Evolutionary conservation across 2,888 invertebrate species (phyloP), one percentile per base, ranked within the genome.

Genomic region (Melinaea marsaeus): DNA sequence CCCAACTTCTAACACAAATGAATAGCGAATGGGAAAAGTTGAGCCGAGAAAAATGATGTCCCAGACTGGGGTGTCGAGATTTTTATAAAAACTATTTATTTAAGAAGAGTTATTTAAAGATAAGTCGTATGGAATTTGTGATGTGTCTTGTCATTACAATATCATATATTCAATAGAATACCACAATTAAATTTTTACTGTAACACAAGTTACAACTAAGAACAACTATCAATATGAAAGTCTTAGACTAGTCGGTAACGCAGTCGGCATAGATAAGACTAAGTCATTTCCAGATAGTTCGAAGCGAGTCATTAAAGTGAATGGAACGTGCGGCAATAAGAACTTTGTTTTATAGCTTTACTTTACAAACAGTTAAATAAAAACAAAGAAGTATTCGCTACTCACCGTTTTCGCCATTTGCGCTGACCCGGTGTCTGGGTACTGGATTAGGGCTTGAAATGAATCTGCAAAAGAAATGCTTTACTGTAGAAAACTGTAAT

Each of bases 381-480:
- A 88, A 88, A 84, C 81, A 84, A 83, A 79, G 73, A 83, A 83
- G 78, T 79, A 74, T 80, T 81, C 75, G 77, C 74, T 83, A 93
- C 94, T 94, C 88, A 96, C 96, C 91, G 95, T 93, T 94, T 99
- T 99, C 80, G 99, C 99, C 79, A 97, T 95, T 91, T 98, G 98
- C 74, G 99, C 99, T 74, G 98, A 96, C 82, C 97, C 94, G 71
- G 98, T 96, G 91, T 99, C 99, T 75, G 98, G 96, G 91, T 98
- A 99, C 92, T 99, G 99, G 88, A 99, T 98, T 83, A 99, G 94
- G 72, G 99, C 99, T 95, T 99, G 97, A 94, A 98, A 98, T 91
- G 97, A 96, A 92, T 95, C 97, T 97, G 94, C 74, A 92, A 93
- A 81, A 80, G 83, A 84, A 81, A 79, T 66, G 58, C 69, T 58